phyloP scores from a whole-genome alignment of 2,888 invertebrate species.

The Drosophila putrida region DNA sequence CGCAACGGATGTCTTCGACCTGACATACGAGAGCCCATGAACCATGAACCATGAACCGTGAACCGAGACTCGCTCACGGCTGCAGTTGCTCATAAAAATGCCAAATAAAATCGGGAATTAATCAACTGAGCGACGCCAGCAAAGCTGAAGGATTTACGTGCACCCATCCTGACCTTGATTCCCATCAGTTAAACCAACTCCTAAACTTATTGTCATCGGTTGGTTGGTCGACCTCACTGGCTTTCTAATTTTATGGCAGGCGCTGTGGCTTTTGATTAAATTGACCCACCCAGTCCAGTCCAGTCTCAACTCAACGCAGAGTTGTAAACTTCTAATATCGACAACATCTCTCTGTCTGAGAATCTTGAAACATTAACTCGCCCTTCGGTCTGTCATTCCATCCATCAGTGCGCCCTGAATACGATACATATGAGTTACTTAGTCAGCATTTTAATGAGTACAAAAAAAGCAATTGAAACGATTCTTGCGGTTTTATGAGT shows the following conservation, averaged over 20 bases:
- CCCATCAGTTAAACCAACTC: neutral
- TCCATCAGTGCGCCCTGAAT: neutral
- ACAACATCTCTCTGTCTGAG: slow-evolving; percentile 1
- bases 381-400: neutral
- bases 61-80: slow-evolving; percentile 10
- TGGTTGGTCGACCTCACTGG: slow-evolving; percentile 15
- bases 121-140: slow-evolving; percentile 61
- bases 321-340: slow-evolving; percentile 35
- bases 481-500: slow-evolving; percentile 39
- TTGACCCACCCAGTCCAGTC: slow-evolving; percentile 13
- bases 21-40: slow-evolving; percentile 3
- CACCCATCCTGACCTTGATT: neutral
- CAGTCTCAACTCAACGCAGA: slow-evolving; percentile 1
- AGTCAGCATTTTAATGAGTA: slow-evolving; percentile 28
- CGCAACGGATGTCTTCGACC: slow-evolving; percentile 33
- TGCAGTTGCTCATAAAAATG: slow-evolving; percentile 70
- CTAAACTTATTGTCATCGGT: slow-evolving; percentile 37
- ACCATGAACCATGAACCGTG: slow-evolving; percentile 1
- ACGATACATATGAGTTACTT: slow-evolving; percentile 8
- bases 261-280: slow-evolving; percentile 48
- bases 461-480: slow-evolving; percentile 30
- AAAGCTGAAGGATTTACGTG: slow-evolving; percentile 56
- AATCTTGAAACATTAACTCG: neutral
- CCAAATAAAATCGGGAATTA: slow-evolving; percentile 75
- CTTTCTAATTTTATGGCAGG: slow-evolving; percentile 47